Conservation (phyloP, 2,888 invertebrate genomes). For the Iphiclides podalirius region DNA sequence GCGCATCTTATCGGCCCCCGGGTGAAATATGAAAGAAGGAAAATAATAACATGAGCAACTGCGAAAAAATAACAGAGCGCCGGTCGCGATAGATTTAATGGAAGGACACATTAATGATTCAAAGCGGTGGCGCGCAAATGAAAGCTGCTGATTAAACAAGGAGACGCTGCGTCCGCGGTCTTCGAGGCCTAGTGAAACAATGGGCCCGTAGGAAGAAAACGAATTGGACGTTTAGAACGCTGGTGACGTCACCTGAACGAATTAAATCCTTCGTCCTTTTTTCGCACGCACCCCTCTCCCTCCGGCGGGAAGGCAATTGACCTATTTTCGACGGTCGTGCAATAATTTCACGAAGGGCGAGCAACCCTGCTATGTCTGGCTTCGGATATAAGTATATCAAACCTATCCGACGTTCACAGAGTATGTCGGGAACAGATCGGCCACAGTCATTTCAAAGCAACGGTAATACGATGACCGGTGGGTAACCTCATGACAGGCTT, state of each 20-base stretch:
- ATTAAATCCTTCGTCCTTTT: conserved; percentile 62
- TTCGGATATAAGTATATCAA: conserved; percentile 10
- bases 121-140: conserved; percentile 39
- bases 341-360: conserved; percentile 71
- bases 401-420: neutral
- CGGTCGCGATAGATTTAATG: conserved; percentile 33
- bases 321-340: conserved; percentile 74
- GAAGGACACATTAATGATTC: conserved; percentile 46
- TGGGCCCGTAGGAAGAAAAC: conserved; percentile 58
- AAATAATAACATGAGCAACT: conserved; percentile 26
- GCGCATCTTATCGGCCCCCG: conserved; percentile 28
- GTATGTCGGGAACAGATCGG: neutral
- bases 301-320: conserved; percentile 70
- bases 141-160: conserved; percentile 35
- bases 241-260: conserved; percentile 75
- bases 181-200: conserved; percentile 53
- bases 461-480: no score
- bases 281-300: conserved; percentile 49
- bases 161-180: conserved; percentile 31
- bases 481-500: no score
- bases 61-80: conserved; percentile 32
- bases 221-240: conserved; percentile 60
- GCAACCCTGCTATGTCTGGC: conserved; percentile 48
- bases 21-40: conserved; percentile 26
- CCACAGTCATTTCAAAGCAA: neutral